phyloP scores from a whole-genome alignment of 1,140 invertebrate genomes.

The Papilio aristodemus region DNA sequence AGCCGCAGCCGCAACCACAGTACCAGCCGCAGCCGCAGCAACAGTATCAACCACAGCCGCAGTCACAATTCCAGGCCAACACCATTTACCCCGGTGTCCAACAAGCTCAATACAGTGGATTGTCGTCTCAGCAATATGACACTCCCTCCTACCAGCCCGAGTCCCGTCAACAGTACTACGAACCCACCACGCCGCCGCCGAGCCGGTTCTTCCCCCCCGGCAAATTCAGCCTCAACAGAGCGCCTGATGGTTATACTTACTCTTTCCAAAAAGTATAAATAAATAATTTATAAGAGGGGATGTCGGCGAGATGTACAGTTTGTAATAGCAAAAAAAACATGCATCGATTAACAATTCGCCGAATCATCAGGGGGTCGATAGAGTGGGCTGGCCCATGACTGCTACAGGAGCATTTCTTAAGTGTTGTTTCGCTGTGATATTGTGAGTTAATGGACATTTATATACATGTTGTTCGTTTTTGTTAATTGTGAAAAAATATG shows the following conservation, averaged over 20 bases:
- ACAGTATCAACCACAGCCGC: constrained; percentile 67
- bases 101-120: constrained; percentile 72
- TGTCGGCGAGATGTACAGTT: constrained; percentile 58
- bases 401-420: constrained; percentile 71
- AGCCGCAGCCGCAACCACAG: constrained; percentile 63
- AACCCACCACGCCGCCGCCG: constrained; percentile 84
- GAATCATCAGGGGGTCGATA: constrained; percentile 59
- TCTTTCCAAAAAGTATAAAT: constrained; percentile 85
- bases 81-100: constrained; percentile 40
- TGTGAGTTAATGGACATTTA: constrained; percentile 72
- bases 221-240: constrained; percentile 90
- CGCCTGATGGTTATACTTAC: constrained; percentile 91
- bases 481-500: constrained; percentile 49
- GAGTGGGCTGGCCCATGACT: constrained; percentile 47
- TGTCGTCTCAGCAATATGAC: constrained; percentile 70
- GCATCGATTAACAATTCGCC: constrained; percentile 66
- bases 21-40: constrained; percentile 54
- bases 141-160: constrained; percentile 48
- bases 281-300: constrained; percentile 50
- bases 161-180: constrained; percentile 74
- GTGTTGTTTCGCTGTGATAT: constrained; percentile 78
- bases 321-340: constrained; percentile 60
- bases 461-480: constrained; percentile 62
- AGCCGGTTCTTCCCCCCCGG: constrained; percentile 89
- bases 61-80: constrained; percentile 68